Percentiles rank a stretch among this genome's conserved stretches.
Evolutionary conservation across 2,888 invertebrate species (phyloP).

Genomic region (Mechanitis mazaeus): DNA sequence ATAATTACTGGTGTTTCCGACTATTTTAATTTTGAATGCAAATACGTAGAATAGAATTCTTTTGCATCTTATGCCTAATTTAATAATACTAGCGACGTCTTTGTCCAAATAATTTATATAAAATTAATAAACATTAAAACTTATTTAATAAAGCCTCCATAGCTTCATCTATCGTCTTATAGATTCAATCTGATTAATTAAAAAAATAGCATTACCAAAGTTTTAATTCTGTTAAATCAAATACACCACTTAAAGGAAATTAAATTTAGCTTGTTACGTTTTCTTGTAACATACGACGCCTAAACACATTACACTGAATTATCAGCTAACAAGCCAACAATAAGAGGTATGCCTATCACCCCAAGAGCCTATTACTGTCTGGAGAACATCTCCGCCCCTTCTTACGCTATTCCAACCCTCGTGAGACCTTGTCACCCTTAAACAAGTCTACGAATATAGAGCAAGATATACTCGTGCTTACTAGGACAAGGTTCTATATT

Average conservation of each 20-base stretch:
- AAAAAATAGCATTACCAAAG: not conserved
- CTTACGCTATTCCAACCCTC: slow-evolving; percentile 46
- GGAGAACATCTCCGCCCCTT: slow-evolving; percentile 64
- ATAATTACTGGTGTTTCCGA: slow-evolving; percentile 37
- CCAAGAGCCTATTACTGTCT: slow-evolving; percentile 69
- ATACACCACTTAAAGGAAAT: not conserved
- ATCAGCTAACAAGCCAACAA: slow-evolving; percentile 72
- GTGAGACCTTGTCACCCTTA: slow-evolving; percentile 58
- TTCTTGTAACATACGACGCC: slow-evolving; percentile 44
- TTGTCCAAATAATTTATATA: no score
- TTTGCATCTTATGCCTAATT: no score
- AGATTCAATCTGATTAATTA: not conserved
- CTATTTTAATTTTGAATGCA: slow-evolving; percentile 18
- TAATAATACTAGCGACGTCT: no score
- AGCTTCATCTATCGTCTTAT: not conserved
- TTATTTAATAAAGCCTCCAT: not conserved
- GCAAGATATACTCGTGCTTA: slow-evolving; percentile 32
- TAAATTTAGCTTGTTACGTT: slow-evolving; percentile 45
- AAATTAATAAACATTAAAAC: no score
- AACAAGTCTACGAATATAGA: slow-evolving; percentile 27
- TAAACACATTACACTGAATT: slow-evolving; percentile 64
- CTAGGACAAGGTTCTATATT: slow-evolving; percentile 56
- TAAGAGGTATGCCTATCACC: slow-evolving; percentile 69
- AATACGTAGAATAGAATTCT: slow-evolving; percentile 10
- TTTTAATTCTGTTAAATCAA: not conserved